Base-by-base conservation (phyloP, 1,140 invertebrate genomes). In the Tachypleus tridentatus region DNA sequence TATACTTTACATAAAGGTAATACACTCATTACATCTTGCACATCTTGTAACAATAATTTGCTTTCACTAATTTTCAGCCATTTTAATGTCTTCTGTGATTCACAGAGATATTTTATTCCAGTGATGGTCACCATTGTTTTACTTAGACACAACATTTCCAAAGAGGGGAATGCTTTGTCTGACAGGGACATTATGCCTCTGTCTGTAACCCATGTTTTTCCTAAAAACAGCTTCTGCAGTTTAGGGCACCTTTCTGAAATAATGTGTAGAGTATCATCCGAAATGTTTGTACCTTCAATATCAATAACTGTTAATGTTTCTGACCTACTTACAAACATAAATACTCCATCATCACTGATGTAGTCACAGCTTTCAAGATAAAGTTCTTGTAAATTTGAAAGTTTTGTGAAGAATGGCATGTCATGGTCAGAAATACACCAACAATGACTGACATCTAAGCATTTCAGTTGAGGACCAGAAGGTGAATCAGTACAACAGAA, bases 391-490 rank as follows among this genome's bases (percentile, higher is more conserved):
- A 67, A 7, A 56, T 67, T 63, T 47, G 61, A 56, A 4, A 67
- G 63, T 47, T 63, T 58, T 5, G 63, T 64, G 49, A 67, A 64
- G 29, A 67, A 67, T 3, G 63, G 63, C 53, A 67, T 58, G 11
- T 67, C 66, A 51, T 67, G 59, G 52, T 67, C 66, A 5, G 49
- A n/a, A 9, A 67, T 9, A 52, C 66, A 67, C 66, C 66, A 67
- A 49, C 66, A 67, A 5, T 60, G 59, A 56, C 48, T 67, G 50
- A 58, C 62, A 50, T 67, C 66, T 6, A 67, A 53, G 0, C 63
- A 60, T 56, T 64, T 67, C 10, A 67, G 62, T 49, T 67, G 64
- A 5, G 66, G 66, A 49, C 63, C 61, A 3, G 63, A 62, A n/a
- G 60, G 63, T 49, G 59, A 63, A 60, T 60, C 62, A 0, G 63